Percentiles rank a stretch among this genome's conserved stretches.
These are phyloP conservation scores for Dasysyrphus albostriatus DNA, from an alignment of 2,888 invertebrate species.

Conservation along the genomic window DNA sequence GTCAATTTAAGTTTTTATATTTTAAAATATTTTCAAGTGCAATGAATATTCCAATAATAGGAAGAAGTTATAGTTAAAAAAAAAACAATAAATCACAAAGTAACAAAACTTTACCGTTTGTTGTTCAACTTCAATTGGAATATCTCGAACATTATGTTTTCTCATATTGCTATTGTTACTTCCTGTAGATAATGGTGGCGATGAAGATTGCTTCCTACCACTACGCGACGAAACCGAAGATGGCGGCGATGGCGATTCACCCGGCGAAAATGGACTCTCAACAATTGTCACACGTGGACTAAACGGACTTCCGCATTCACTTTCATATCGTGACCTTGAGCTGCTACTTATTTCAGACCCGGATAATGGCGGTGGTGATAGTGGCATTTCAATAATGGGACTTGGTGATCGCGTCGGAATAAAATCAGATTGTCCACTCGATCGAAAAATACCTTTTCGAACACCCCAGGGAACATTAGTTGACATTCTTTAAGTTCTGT, in stretches of 20 bases:
- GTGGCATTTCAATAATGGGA: slow-evolving; percentile 84
- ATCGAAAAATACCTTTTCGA: slow-evolving; percentile 86
- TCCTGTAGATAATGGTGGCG: slow-evolving; percentile 69
- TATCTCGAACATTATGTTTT: slow-evolving; percentile 81
- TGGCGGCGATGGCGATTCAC: slow-evolving; percentile 78
- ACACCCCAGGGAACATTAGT: slow-evolving; percentile 91
- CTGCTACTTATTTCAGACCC: slow-evolving; percentile 49
- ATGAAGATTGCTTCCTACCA: slow-evolving; percentile 69
- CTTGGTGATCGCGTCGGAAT: slow-evolving; percentile 82
- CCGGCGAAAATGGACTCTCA: slow-evolving; percentile 76
- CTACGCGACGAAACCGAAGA: slow-evolving; percentile 76
- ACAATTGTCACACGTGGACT: slow-evolving; percentile 78
- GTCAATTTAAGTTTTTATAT: background rate
- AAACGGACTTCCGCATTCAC: slow-evolving; percentile 75
- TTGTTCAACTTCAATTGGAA: slow-evolving; percentile 83
- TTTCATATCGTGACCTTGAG: slow-evolving; percentile 62
- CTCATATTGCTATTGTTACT: slow-evolving; percentile 77
- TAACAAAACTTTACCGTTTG: slow-evolving; percentile 79
- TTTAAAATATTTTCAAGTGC: background rate
- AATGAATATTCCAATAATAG: background rate
- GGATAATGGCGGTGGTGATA: slow-evolving; percentile 80
- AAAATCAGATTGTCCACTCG: slow-evolving; percentile 83
- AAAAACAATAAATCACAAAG: background rate
- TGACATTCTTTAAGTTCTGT: slow-evolving; percentile 80
- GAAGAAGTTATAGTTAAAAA: background rate